These are phyloP conservation scores for Lissocephala sabroskyi DNA, from an alignment of 2,888 invertebrate genomes.

Conservation along the genomic window DNA sequence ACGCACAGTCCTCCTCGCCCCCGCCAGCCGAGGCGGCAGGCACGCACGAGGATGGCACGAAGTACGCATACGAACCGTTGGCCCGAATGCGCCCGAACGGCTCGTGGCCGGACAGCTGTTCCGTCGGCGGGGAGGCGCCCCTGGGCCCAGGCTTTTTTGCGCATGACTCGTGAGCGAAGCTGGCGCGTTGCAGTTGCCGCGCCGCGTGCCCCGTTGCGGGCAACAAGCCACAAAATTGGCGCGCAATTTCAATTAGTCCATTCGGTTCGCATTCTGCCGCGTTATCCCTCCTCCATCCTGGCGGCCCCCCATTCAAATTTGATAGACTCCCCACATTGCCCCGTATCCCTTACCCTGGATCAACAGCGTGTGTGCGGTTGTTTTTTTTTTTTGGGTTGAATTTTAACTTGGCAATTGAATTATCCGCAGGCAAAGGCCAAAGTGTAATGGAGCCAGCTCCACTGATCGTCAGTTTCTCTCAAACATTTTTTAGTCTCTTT, in stretches of 20 bases:
- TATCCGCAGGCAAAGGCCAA: too few species aligned
- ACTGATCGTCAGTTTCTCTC: too few species aligned
- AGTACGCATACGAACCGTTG: not conserved
- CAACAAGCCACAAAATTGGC: conserved; percentile 63
- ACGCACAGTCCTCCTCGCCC: conserved; percentile 13
- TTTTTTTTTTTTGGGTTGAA: too few species aligned
- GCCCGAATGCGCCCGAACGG: not conserved
- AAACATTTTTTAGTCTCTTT: too few species aligned
- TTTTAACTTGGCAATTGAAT: too few species aligned
- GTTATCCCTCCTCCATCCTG: conserved; percentile 4
- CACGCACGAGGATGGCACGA: not conserved
- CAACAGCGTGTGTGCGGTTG: conserved; percentile 20
- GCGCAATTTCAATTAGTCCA: conserved; percentile 48
- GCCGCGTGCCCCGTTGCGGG: conserved; percentile 2
- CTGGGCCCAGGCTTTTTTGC: conserved; percentile 22
- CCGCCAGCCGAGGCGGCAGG: not conserved
- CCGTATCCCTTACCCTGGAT: too few species aligned
- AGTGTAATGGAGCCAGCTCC: too few species aligned
- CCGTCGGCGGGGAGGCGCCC: conserved; percentile 6
- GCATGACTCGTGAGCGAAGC: conserved; percentile 33
- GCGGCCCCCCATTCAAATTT: too few species aligned
- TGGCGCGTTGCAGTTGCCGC: not conserved
- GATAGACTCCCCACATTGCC: too few species aligned
- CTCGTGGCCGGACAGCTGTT: conserved; percentile 17
- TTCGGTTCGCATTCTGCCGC: not conserved